Conservation (phyloP, 1,140 invertebrate species). For the Probaryconus sp. region DNA sequence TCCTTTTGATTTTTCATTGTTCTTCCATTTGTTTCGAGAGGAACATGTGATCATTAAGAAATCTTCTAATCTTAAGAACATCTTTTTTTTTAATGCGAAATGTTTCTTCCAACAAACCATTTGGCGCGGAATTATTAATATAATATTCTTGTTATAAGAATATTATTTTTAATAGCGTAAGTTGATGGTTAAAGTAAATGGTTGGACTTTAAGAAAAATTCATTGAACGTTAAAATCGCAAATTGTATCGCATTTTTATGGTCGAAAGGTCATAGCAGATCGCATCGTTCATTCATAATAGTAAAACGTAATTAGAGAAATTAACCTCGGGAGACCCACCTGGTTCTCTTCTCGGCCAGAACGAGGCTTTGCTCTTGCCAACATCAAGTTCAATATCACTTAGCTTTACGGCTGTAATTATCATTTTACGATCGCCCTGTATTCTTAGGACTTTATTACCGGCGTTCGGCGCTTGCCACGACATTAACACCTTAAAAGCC, state of each 20-base stretch:
- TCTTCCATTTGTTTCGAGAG: too few relatives aligned
- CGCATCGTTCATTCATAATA: constrained; percentile 63
- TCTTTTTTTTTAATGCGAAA: too few relatives aligned
- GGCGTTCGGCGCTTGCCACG: constrained; percentile 64
- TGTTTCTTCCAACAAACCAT: too few relatives aligned
- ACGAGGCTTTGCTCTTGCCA: constrained; percentile 64
- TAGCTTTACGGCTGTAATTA: constrained; percentile 77
- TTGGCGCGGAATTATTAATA: too few relatives aligned
- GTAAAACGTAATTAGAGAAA: constrained; percentile 66
- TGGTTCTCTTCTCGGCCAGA: constrained; percentile 62
- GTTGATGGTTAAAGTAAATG: constrained; percentile 7
- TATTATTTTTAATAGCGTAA: too few relatives aligned
- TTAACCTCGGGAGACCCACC: constrained; percentile 65
- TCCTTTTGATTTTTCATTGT: too few relatives aligned
- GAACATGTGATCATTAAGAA: too few relatives aligned
- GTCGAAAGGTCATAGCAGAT: constrained; percentile 47
- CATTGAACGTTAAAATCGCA: constrained; percentile 43
- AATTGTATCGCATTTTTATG: constrained; percentile 45
- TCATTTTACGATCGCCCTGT: constrained; percentile 77
- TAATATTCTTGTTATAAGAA: too few relatives aligned
- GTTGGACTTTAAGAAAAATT: constrained; percentile 29
- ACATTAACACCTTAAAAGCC: constrained; percentile 73
- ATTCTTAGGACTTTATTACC: constrained; percentile 77
- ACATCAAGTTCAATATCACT: constrained; percentile 78
- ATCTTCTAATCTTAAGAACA: too few relatives aligned